Base-by-base conservation (phyloP, 2,797 vertebrate species). In the Threskiornis aethiopicus region DNA sequence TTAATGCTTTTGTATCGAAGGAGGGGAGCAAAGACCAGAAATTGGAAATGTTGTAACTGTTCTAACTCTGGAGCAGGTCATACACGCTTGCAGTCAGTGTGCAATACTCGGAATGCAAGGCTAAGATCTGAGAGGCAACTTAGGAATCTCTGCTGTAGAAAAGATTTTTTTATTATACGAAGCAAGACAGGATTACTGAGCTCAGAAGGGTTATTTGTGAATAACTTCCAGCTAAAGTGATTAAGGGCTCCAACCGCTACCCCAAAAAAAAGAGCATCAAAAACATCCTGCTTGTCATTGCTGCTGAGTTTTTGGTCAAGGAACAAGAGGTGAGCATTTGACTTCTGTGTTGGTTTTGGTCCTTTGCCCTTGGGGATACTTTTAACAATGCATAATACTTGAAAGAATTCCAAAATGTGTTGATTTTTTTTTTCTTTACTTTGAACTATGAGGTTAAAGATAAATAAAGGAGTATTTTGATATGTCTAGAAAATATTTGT, bases 381-480 rank as follows among this genome's bases (percentile, higher is more conserved):
- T 95, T 61, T 69, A 94, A 91, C 75, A 92, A 84, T 83, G 64
- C 55, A 51, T 61, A 75, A 90, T 67, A 76, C 51, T 77, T 89
- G 82, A 90, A 91, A 87, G 78, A 73, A 85, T 80, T 93, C 69
- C 64, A 88, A 70, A 84, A 67, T 54, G 21, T 64, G 46, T 61
- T 69, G 41, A 11, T 2, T 37, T 71, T 54, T 87, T 58, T 71
- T 61, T 33, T 22, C 5, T 91, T 81, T 77, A 57, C 57, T 88
- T 91, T 93, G 83, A 96, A 90, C 57, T 90, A 19, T 1, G 3
- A 89, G 33, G 73, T 78, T 89, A 62, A 94, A 81, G 83, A 89
- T 89, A 89, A 92, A 62, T 84, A 89, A 90, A 87, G 44, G 57
- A 87, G 11, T 83, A 77, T 95, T 96, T 93, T 91, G 65, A 54